These are phyloP conservation scores for Flabesymbios commensalis DNA, from an alignment of 2,888 invertebrate species.

Conservation along the genomic window DNA sequence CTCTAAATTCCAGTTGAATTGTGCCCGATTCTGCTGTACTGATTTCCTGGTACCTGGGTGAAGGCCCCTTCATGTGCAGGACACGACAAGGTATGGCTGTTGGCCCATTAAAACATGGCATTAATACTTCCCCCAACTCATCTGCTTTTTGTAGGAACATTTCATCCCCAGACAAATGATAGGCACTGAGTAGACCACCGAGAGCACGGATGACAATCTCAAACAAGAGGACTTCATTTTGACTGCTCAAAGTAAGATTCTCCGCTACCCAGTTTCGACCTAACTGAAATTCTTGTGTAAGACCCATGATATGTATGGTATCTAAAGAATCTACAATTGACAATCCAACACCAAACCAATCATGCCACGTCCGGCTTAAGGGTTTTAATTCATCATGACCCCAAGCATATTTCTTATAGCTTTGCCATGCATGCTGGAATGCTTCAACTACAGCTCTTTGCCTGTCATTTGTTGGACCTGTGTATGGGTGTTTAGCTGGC, in stretches of 20 bases:
- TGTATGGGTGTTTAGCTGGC: too few relatives aligned
- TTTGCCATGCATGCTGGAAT: slow-evolving; percentile 91
- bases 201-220: slow-evolving; percentile 94
- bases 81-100: slow-evolving; percentile 87
- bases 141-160: slow-evolving; percentile 86
- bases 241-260: slow-evolving; percentile 79
- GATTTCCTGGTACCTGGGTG: slow-evolving; percentile 68
- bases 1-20: slow-evolving; percentile 93
- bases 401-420: slow-evolving; percentile 94
- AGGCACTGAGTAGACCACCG: slow-evolving; percentile 87
- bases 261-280: slow-evolving; percentile 86
- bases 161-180: slow-evolving; percentile 85
- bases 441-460: slow-evolving; percentile 86
- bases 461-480: slow-evolving; percentile 77
- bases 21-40: slow-evolving; percentile 96
- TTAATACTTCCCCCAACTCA: slow-evolving; percentile 82
- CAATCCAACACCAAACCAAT: slow-evolving; percentile 95
- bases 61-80: slow-evolving; percentile 91
- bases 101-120: slow-evolving; percentile 77
- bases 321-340: slow-evolving; percentile 94
- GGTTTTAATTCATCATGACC: slow-evolving; percentile 96
- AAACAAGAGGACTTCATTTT: slow-evolving; percentile 54
- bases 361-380: slow-evolving; percentile 78
- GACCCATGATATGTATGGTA: slow-evolving; percentile 93
- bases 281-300: slow-evolving; percentile 67